A percentile compares a stretch with the other conserved stretches of the same genome.
These are phyloP conservation scores for Siniperca chuatsi DNA, from an alignment of 2,113 vertebrate species.

Conservation along the genomic window DNA sequence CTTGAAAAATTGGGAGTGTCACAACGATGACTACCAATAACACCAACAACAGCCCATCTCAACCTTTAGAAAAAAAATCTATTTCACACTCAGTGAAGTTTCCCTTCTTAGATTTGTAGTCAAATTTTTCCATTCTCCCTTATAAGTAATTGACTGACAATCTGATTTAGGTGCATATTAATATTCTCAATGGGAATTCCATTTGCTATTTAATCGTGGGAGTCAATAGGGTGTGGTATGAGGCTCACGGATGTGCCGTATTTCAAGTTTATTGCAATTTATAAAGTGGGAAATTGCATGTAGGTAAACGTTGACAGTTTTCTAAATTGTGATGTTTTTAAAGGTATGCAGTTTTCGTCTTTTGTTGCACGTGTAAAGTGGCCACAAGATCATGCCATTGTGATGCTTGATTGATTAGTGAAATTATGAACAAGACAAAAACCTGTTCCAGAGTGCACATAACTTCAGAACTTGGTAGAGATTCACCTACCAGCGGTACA, in stretches of 20 bases:
- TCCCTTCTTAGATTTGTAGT: constrained; percentile 50
- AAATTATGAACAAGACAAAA: neutral
- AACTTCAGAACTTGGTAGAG: constrained; percentile 1
- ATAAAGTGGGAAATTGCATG: constrained; percentile 31
- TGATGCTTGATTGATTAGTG: neutral
- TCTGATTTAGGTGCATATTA: constrained; percentile 69
- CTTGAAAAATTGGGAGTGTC: constrained; percentile 1
- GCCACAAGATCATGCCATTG: neutral
- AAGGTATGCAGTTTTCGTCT: constrained; percentile 1
- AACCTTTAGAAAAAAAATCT: constrained; percentile 28
- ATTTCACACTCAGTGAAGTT: constrained; percentile 59
- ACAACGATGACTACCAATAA: constrained; percentile 6
- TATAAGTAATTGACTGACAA: constrained; percentile 63
- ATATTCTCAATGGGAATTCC: constrained; percentile 57
- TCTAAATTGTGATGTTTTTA: constrained; percentile 20
- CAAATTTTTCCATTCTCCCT: constrained; percentile 41
- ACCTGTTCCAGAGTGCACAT: constrained; percentile 2
- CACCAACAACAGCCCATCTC: constrained; percentile 14
- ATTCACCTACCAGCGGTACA: constrained; percentile 29
- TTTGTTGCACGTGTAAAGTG: neutral
- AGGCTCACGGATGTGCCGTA: constrained; percentile 26
- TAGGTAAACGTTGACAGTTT: constrained; percentile 17
- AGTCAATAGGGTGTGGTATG: constrained; percentile 64
- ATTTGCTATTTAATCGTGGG: constrained; percentile 65
- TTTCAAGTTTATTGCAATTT: constrained; percentile 48